phyloP scores from a whole-genome alignment of 2,113 vertebrate genomes.

The Onychorhynchus coronatus region DNA sequence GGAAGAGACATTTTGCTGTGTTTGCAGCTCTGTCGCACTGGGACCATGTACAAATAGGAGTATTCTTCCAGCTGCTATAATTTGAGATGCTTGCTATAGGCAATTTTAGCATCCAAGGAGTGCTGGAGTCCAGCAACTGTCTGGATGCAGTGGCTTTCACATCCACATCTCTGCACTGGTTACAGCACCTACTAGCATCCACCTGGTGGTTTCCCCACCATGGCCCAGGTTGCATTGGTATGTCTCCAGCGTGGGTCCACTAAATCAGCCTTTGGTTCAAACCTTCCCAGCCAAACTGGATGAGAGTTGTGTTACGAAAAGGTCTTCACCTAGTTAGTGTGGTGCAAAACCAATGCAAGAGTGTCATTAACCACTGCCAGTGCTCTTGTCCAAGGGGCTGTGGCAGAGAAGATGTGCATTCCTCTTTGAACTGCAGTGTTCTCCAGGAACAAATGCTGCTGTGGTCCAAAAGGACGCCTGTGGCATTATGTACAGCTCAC shows the following conservation, averaged over 20 bases:
- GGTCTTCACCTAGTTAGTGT: background rate
- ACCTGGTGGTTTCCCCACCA: background rate
- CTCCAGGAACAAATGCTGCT: background rate
- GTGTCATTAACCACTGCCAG: background rate
- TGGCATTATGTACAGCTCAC: background rate
- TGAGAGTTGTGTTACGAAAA: background rate
- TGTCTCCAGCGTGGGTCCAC: background rate
- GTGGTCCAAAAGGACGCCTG: background rate
- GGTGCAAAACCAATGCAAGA: background rate
- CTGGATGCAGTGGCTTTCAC: background rate
- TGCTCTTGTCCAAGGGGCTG: background rate
- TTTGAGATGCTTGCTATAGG: background rate
- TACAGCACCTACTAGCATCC: background rate
- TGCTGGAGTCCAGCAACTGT: background rate
- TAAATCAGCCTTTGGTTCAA: background rate
- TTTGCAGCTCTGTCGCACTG: background rate
- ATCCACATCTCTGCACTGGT: background rate
- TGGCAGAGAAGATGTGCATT: fast-evolving
- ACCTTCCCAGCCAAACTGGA: background rate
- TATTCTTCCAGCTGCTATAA: background rate
- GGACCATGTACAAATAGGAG: background rate
- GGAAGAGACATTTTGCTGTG: background rate
- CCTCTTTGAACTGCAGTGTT: background rate
- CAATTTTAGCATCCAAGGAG: background rate
- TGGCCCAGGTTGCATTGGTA: background rate